These are phyloP conservation scores for Conchocele bisecta DNA, from an alignment of 2,888 invertebrate species.

Conservation along the genomic window DNA sequence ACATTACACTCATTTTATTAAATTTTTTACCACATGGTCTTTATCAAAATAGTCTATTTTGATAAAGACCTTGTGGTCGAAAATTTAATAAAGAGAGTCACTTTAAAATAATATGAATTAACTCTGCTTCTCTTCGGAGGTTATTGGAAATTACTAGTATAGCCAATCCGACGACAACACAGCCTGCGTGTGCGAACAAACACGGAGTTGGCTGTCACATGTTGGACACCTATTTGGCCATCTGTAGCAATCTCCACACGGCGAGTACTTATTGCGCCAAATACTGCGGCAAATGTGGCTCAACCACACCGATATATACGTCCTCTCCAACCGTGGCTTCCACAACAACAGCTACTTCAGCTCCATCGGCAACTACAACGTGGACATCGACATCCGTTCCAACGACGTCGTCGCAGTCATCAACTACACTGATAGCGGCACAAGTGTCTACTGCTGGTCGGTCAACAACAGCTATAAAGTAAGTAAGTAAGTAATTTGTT, in stretches of 20 bases:
- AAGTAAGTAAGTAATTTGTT: too few relatives aligned
- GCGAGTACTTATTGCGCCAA: constrained; percentile 1
- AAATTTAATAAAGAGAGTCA: too few relatives aligned
- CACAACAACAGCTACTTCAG: background rate
- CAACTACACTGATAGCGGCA: background rate
- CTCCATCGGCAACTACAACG: background rate
- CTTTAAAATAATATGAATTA: too few relatives aligned
- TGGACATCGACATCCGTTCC: background rate
- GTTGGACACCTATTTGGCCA: background rate
- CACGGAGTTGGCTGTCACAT: background rate
- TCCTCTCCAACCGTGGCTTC: background rate
- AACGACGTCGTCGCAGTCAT: background rate
- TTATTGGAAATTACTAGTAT: too few relatives aligned
- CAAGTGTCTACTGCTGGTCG: too few relatives aligned
- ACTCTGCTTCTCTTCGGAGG: too few relatives aligned
- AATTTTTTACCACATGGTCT: too few relatives aligned
- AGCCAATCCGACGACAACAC: background rate
- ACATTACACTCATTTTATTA: too few relatives aligned
- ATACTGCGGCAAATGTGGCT: constrained; percentile 1
- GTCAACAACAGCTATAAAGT: too few relatives aligned
- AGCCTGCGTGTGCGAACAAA: background rate
- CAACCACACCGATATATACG: background rate
- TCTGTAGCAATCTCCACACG: background rate
- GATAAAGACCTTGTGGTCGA: too few relatives aligned
- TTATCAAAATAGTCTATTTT: too few relatives aligned